Base-by-base conservation (phyloP, 1,140 invertebrate genomes). In the Conus ventricosus region DNA sequence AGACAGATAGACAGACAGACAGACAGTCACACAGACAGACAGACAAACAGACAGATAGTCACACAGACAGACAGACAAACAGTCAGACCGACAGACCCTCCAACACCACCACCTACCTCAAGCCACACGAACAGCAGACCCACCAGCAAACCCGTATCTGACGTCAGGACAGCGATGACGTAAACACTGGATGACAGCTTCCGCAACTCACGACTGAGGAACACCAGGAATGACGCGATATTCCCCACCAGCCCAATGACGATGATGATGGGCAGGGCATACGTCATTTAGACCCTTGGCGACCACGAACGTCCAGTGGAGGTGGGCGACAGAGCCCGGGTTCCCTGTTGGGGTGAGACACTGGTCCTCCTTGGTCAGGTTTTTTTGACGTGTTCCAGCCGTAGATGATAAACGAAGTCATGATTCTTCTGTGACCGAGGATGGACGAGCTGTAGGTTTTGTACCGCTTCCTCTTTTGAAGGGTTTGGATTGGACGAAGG, bases 101-200 rank as follows among this genome's bases (percentile, higher is more conserved):
- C 54, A 17, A 83, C 51, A 83, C 39, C 51, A 4, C 54, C 7
- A 63, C 54, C 85, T 3, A 89, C 88, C 84, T 92, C 92, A 67
- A 92, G 53, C 91, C 91, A 92, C 3, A 92, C 90, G 25, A 91
- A 85, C 5, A 91, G 87, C 2, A 92, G 87, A 25, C 89, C 54
- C 39, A 92, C 39, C 54, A 92, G 75, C 39, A 92, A 84, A 0
- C 91, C 91, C 13, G 91, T 91, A 57, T 92, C 92, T 17, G 91
- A 89, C 20, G 89, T 88, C 39, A 92, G 87, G 0, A 92, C 89
- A 6, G 92, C 90, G 76, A 90, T 81, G 27, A 92, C 81, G 89
- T 92, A 92, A n/a, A 92, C 89, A 63, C 90, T 91, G 85, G 91
- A 91, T 0, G 90, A 91, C 5, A 92, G 87, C 39, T 89, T 88